Conservation (phyloP, 2,113 vertebrate species). For the Malurus alboscapulatus region DNA sequence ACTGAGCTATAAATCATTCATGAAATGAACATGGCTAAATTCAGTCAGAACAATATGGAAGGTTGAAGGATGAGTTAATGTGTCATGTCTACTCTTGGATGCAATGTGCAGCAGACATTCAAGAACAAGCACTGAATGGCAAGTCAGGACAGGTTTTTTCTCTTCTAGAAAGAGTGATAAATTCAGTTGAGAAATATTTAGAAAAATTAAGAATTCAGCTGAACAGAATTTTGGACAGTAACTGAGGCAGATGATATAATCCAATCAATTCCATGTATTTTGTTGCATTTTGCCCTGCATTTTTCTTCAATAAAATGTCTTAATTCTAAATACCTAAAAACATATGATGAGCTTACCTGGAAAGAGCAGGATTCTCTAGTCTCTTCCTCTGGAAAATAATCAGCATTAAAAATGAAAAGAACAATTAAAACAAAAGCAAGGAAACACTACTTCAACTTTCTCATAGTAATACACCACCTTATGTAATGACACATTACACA, state of each 20-base stretch:
- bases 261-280: not conserved
- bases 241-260: not conserved
- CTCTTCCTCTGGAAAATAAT: not conserved
- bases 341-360: not conserved
- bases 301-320: not conserved
- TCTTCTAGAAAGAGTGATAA: not conserved
- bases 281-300: not conserved
- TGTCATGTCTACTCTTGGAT: not conserved
- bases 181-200: not conserved
- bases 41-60: not conserved
- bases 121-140: not conserved
- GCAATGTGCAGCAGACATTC: not conserved
- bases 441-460: not conserved
- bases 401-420: not conserved
- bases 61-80: not conserved
- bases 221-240: not conserved
- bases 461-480: not conserved
- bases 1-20: not conserved
- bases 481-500: not conserved
- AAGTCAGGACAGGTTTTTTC: not conserved
- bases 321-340: not conserved
- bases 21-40: not conserved
- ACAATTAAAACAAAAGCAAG: not conserved
- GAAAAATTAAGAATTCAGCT: not conserved
- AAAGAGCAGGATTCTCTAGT: not conserved